Base-by-base conservation (phyloP, 1,140 invertebrate genomes). In the Sesamia nonagrioides region DNA sequence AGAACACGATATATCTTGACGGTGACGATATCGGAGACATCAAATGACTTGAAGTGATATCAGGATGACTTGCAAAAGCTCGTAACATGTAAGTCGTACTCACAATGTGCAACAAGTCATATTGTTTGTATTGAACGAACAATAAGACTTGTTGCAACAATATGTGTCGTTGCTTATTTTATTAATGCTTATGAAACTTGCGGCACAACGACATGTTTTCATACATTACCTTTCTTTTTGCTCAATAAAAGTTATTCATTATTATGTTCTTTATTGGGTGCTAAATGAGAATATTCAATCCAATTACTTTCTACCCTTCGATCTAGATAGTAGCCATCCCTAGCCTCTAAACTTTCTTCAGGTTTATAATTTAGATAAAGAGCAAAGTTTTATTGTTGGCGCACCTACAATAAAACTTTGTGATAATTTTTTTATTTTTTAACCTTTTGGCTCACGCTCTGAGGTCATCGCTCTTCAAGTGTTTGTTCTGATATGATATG, bases 301-400 rank as follows among this genome's bases (percentile, higher is more conserved):
- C 11, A 11, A n/a, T 11, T 15, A 13, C 27, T 15, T 27, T 33
- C 21, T 56, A 7, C 8, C 11, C 21, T 27, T 56, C 18, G 9
- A 33, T 27, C 5, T 1, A 6, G 2, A 27, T 27, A 5, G 13
- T 56, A 18, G 37, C n/a, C 45, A 69, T 21, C 45, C 42, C 42
- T 48, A 37, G 7, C 27, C 15, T 13, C 66, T 21, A 11, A 68
- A 21, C 68, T 54, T 11, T 9, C 27, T 37, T 54, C 35, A 60
- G 35, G 52, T 66, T 48, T 66, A 77, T 40, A 66, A 17, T 66
- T 77, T 66, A 77, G 60, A 77, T 66, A 66, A 52, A 66, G 37
- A 15, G 58, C 17, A 58, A 35, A 33, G 48, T 15, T 27, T 27
- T 27, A 27, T 27, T 27, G 27, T 27, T 27, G 27, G 27, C 27